Conservation (phyloP, 2,888 invertebrate species). For the Caenorhabditis sp. region DNA sequence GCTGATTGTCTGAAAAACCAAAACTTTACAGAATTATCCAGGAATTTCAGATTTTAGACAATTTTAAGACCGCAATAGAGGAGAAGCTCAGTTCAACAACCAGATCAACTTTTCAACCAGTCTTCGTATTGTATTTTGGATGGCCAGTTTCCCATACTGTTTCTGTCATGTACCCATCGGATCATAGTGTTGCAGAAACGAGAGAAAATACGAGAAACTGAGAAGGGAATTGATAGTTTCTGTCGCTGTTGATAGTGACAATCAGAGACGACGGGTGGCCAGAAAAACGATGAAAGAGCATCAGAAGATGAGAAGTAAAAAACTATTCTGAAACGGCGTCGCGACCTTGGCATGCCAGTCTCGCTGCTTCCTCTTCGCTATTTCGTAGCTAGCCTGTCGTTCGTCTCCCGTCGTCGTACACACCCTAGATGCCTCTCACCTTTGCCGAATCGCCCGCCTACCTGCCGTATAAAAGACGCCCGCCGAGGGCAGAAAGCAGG, state of each 20-base stretch:
- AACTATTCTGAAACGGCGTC: constrained; percentile 51
- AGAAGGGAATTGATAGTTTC: constrained; percentile 23
- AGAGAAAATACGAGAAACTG: constrained; percentile 42
- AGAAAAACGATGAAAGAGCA: constrained; percentile 53
- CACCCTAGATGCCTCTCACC: constrained; percentile 50
- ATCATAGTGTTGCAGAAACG: background rate
- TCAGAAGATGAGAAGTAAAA: constrained; percentile 42
- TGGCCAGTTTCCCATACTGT: too few species aligned
- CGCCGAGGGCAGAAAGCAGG: constrained; percentile 61
- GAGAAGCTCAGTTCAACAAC: too few species aligned
- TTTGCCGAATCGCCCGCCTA: constrained; percentile 68
- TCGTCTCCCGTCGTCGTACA: constrained; percentile 42
- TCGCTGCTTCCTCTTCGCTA: constrained; percentile 51
- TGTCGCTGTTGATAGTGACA: constrained; percentile 31
- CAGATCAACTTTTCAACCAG: too few species aligned
- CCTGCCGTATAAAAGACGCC: constrained; percentile 66
- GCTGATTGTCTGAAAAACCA: background rate
- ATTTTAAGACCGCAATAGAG: too few species aligned
- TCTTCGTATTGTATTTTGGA: too few species aligned
- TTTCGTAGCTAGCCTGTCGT: constrained; percentile 51
- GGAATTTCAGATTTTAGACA: too few species aligned
- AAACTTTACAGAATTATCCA: too few species aligned
- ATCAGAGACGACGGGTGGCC: constrained; percentile 38
- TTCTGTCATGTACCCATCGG: too few species aligned
- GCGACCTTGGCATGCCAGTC: constrained; percentile 62